A percentile compares a stretch with the other conserved stretches of the same genome.
Conservation (phyloP, 2,113 vertebrate genomes). For the Catharus fuscescens region DNA sequence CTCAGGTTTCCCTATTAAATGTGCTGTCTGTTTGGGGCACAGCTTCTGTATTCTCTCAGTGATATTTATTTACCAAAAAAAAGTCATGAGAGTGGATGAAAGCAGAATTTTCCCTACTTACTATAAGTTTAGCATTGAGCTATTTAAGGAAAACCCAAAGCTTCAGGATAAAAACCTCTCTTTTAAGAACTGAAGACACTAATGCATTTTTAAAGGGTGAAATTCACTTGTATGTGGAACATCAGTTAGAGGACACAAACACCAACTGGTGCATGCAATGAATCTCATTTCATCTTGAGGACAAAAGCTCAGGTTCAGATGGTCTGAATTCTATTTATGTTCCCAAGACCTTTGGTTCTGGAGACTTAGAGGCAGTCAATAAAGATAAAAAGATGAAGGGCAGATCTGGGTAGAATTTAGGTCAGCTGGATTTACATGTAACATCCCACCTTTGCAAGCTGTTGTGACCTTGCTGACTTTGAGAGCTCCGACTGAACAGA, state of each 20-base stretch:
- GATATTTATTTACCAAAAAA: neutral
- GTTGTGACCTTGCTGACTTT: neutral
- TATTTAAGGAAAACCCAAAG: neutral
- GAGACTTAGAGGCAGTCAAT: neutral
- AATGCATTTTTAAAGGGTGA: neutral
- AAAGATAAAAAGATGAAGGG: neutral
- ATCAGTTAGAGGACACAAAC: neutral
- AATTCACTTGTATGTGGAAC: neutral
- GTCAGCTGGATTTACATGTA: neutral
- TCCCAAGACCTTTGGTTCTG: neutral
- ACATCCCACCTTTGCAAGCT: neutral
- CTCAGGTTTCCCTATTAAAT: neutral
- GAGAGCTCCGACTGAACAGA: neutral
- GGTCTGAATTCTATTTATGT: neutral
- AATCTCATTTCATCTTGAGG: neutral
- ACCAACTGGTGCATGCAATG: neutral
- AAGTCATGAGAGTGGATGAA: neutral
- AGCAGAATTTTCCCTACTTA: neutral
- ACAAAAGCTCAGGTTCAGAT: neutral
- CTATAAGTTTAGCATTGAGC: neutral
- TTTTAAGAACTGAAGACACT: neutral
- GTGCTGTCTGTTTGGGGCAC: neutral
- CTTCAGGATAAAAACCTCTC: neutral
- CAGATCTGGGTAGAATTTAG: neutral
- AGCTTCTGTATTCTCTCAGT: neutral